Conservation (phyloP, 2,113 vertebrate genomes). For the Vidua macroura region DNA sequence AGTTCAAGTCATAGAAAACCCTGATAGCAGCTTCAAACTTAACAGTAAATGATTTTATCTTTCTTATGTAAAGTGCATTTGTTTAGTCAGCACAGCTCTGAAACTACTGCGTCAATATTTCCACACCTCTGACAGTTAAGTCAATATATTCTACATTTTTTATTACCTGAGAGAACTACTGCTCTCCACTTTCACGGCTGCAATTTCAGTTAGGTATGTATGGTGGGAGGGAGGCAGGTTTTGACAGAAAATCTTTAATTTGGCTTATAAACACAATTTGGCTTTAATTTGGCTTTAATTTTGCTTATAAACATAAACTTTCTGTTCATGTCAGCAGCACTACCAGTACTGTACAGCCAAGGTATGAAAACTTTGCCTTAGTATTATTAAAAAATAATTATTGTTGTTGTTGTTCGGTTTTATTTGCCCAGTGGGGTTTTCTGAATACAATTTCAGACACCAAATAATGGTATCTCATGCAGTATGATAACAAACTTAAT, state of each 20-base stretch:
- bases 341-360: background rate
- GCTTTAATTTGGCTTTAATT: too few species aligned
- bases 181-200: background rate
- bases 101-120: background rate
- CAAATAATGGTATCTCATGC: background rate
- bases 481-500: background rate
- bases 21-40: background rate
- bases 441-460: background rate
- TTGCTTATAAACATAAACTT: too few species aligned
- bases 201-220: background rate
- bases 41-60: constrained; percentile 23
- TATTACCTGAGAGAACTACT: background rate
- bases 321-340: background rate
- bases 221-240: background rate
- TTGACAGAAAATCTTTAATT: background rate
- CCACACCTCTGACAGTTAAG: background rate
- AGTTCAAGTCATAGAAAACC: background rate
- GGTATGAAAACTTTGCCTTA: background rate
- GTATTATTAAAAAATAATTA: background rate
- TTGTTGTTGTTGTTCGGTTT: background rate
- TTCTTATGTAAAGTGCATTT: background rate
- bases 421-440: background rate
- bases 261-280: background rate
- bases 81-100: constrained; percentile 4
- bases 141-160: background rate